phyloP scores from a whole-genome alignment of 2,113 vertebrate species.

The Larimichthys crocea region DNA sequence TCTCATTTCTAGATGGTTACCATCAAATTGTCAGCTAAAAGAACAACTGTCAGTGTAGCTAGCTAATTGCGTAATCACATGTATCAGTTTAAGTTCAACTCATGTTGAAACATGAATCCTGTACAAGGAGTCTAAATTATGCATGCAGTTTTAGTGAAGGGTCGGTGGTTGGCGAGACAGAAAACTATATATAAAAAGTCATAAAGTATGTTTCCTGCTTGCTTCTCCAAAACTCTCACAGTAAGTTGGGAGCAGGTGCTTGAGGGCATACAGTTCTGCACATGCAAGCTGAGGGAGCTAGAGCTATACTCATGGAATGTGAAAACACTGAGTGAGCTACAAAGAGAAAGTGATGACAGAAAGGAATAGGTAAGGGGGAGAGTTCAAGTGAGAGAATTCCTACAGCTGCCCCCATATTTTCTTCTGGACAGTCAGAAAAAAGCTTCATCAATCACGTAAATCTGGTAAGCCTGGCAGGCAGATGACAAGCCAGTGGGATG shows the following conservation, averaged over 20 bases:
- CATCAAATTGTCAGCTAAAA: background rate
- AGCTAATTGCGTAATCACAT: background rate
- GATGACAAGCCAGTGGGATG: slow-evolving; percentile 31
- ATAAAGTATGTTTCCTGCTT: slow-evolving; percentile 5
- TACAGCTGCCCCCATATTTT: slow-evolving; percentile 8
- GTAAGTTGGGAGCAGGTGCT: slow-evolving; percentile 15
- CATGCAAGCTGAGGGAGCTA: background rate
- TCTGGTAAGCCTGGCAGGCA: background rate
- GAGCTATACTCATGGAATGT: background rate
- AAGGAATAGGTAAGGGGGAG: background rate
- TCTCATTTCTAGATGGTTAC: background rate
- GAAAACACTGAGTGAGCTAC: background rate
- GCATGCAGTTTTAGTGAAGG: no score
- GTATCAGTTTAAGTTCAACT: no score
- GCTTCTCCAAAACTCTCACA: background rate
- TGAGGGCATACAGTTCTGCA: background rate
- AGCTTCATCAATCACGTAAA: background rate
- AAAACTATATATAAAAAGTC: slow-evolving; percentile 4
- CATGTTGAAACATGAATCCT: no score
- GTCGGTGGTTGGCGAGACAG: background rate
- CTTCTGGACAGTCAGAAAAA: slow-evolving; percentile 16
- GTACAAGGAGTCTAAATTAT: no score
- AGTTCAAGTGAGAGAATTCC: slow-evolving; percentile 1
- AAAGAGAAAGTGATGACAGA: background rate
- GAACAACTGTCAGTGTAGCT: background rate